Base-by-base conservation (phyloP, 2,797 vertebrate species). In the Pampus argenteus region DNA sequence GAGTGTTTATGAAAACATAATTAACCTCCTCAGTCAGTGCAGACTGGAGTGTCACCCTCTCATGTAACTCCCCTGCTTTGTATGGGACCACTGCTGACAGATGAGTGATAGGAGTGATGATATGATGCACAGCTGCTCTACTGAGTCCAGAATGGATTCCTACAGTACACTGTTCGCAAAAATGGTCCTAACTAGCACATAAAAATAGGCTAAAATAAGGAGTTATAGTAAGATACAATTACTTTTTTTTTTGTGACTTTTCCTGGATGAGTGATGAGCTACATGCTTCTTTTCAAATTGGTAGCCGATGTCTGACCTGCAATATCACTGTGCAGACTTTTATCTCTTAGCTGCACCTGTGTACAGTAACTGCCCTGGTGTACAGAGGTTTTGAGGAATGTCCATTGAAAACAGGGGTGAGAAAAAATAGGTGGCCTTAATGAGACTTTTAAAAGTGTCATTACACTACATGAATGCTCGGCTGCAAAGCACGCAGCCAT, bases 1-100 rank as follows among this genome's bases (percentile, higher is more conserved):
- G 68, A 85, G 81, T 36, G 85, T 88, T 91, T 89, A 81, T 74
- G 49, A 89, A 88, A 89, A 89, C 83, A 84, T 68, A 74, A 91
- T 89, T 84, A 89, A 88, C 77, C 78, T 71, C 74, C 66, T 81
- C 72, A 66, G 69, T 80, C 70, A 78, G 71, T 29, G 6, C 3
- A 11, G 74, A 63, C 56, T 66, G 60, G 20, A 72, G 62, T 64
- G 75, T 76, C 84, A 71, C 52, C 76, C 61, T 70, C 58, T 64
- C 22, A 71, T 66, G 55, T 38, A 60, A 71, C 48, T 36, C 57
- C 59, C 66, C 54, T 44, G 11, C 34, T 72, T 61, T 60, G 64
- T 59, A 48, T 45, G 75, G 60, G 72, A 79, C 51, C 25, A 18
- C 64, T 48, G 88, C 74, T 81, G 88, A 92, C 72, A 82, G 89